Percentiles rank a stretch among this genome's conserved stretches.
Evolutionary conservation across 37 sponge, comb jelly and placozoan species (phyloP).

Genomic region (Chondrilla cf. caribensis): DNA sequence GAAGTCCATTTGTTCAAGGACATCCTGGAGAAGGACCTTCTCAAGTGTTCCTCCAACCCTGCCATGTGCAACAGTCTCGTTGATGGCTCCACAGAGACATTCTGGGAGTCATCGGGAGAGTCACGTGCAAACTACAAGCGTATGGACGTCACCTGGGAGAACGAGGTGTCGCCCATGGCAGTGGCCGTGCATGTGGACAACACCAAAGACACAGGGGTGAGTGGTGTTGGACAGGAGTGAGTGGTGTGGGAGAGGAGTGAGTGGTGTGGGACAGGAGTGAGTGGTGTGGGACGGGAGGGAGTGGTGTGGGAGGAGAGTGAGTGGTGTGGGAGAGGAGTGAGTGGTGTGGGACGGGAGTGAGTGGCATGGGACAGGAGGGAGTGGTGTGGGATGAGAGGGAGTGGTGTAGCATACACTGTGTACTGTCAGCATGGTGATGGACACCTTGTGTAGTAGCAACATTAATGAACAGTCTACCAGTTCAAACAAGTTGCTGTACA

Average conservation of each 20-base stretch:
- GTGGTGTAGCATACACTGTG: too few species aligned
- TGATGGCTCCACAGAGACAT: slow-evolving; percentile 94
- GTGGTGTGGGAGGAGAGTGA: neutral
- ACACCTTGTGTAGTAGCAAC: too few species aligned
- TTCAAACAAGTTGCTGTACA: too few species aligned
- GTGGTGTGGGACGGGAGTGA: too few species aligned
- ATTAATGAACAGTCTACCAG: too few species aligned
- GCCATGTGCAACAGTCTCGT: slow-evolving; percentile 85
- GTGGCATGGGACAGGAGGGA: too few species aligned
- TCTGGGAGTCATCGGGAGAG: slow-evolving; percentile 94
- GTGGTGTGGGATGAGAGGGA: too few species aligned
- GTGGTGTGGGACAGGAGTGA: neutral
- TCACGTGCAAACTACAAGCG: slow-evolving; percentile 36
- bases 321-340: too few species aligned
- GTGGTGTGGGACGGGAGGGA: neutral
- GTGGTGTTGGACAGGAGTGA: neutral
- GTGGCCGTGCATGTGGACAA: slow-evolving; percentile 83
- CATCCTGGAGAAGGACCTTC: slow-evolving; percentile 34
- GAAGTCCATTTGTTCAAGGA: slow-evolving; percentile 55
- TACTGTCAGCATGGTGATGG: too few species aligned
- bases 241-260: neutral
- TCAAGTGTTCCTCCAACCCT: slow-evolving; percentile 81
- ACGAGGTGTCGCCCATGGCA: slow-evolving; percentile 14
- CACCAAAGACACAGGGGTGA: slow-evolving; percentile 66
- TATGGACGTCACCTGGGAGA: slow-evolving; percentile 62